Evolutionary conservation across 2,888 invertebrate genomes (phyloP).

Genomic region (Sesia bembeciformis): DNA sequence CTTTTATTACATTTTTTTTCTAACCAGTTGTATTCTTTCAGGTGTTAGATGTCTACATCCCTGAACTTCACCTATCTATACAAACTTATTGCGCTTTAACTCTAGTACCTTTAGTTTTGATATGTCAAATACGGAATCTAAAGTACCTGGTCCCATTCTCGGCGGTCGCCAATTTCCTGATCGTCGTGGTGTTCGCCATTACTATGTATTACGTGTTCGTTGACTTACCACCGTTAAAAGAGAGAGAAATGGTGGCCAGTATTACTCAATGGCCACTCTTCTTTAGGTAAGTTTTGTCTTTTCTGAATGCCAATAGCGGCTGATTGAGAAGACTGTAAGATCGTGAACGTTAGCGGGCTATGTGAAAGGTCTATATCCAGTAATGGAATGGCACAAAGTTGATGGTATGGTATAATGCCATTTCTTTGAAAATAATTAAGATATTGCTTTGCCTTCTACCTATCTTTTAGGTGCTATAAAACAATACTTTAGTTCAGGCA

Average conservation of each 20-base stretch:
- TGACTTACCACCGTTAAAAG: conserved; percentile 46
- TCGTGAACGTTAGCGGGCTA: too few species aligned
- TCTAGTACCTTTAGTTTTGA: conserved; percentile 79
- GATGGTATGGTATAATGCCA: too few species aligned
- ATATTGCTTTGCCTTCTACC: too few species aligned
- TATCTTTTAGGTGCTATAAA: too few species aligned
- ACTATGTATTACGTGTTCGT: conserved; percentile 87
- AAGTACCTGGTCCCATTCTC: conserved; percentile 93
- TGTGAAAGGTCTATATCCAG: too few species aligned
- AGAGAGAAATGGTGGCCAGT: conserved; percentile 63
- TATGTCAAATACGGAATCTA: conserved; percentile 84
- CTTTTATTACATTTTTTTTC: neutral
- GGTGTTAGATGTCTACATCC: conserved; percentile 64
- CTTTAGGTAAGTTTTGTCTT: conserved; percentile 73
- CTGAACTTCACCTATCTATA: conserved; percentile 64
- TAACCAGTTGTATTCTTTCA: conserved; percentile 24
- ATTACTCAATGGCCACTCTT: conserved; percentile 85
- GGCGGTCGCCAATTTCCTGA: conserved; percentile 86
- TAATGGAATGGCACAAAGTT: too few species aligned
- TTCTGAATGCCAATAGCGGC: too few species aligned
- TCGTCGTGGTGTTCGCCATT: conserved; percentile 84
- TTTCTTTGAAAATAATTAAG: too few species aligned
- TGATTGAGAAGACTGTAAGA: too few species aligned
- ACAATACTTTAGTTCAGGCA: too few species aligned
- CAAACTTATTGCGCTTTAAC: conserved; percentile 79